A percentile compares a stretch with the other conserved stretches of the same genome.
Evolutionary conservation across 64 coral and sea anemone genomes (phyloP).

Genomic region (Montipora capricornis): DNA sequence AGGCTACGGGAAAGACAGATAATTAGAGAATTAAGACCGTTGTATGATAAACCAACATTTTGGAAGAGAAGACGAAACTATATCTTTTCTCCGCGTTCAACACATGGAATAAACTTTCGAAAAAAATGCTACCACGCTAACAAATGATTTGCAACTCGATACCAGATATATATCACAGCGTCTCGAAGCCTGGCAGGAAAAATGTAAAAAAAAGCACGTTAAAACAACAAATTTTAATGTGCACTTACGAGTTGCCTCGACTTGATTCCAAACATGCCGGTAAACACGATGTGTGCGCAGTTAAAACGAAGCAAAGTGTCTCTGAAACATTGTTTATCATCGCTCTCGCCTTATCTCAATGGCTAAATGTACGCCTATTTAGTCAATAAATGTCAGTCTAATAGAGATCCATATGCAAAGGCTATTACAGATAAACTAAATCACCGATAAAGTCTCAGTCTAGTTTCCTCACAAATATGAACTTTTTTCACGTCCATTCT

Average conservation of each 20-base stretch:
- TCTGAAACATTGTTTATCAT: background rate
- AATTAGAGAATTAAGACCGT: background rate
- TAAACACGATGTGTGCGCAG: too few relatives aligned
- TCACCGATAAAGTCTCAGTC: conserved; percentile 19
- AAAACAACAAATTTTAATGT: background rate
- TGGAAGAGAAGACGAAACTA: background rate
- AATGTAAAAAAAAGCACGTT: background rate
- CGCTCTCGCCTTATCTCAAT: background rate
- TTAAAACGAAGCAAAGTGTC: background rate
- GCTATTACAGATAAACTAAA: conserved; percentile 30
- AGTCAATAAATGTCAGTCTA: conserved; percentile 35
- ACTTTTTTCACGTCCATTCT: conserved; percentile 18
- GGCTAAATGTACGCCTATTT: background rate
- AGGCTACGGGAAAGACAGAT: background rate
- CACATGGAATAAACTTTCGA: background rate
- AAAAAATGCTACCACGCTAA: conserved; percentile 35
- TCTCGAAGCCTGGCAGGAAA: background rate
- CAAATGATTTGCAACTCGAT: conserved; percentile 42
- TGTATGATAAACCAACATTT: background rate
- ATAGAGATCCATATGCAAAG: conserved; percentile 12
- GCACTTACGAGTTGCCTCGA: background rate
- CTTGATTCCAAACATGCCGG: background rate
- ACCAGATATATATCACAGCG: conserved; percentile 3
- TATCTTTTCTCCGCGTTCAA: background rate
- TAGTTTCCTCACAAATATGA: conserved; percentile 13